Evolutionary conservation across 2,113 vertebrate genomes (phyloP).

Genomic region (Hymenochirus boettgeri): DNA sequence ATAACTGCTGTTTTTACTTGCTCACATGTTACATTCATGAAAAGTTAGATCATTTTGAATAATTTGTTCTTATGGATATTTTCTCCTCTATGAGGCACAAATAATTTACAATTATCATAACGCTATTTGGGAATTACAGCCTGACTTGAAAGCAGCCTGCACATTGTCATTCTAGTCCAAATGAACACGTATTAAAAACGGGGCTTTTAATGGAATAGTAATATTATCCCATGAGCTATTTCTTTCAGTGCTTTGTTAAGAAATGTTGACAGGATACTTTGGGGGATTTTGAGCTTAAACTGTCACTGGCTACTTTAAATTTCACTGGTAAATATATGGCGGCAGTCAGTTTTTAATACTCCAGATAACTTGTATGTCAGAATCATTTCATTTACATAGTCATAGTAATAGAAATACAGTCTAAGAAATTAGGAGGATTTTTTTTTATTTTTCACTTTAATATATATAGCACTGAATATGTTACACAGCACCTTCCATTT

Average conservation of each 20-base stretch:
- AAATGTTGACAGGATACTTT: conserved; percentile 22
- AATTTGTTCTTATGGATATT: neutral
- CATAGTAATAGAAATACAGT: conserved; percentile 22
- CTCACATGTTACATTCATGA: neutral
- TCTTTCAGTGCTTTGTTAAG: conserved; percentile 17
- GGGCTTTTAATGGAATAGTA: conserved; percentile 16
- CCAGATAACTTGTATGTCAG: conserved; percentile 24
- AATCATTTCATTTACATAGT: conserved; percentile 29
- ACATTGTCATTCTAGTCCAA: neutral
- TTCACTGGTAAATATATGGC: conserved; percentile 30
- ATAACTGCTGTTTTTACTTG: neutral
- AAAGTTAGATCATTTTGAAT: neutral
- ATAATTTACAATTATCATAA: neutral
- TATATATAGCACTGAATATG: no score
- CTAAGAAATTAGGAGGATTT: conserved; percentile 17
- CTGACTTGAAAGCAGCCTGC: neutral
- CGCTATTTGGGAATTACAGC: neutral
- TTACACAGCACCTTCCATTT: no score
- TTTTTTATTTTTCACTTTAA: no score
- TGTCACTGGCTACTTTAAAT: conserved; percentile 31
- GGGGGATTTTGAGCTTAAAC: conserved; percentile 30
- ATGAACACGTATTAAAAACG: conserved; percentile 10
- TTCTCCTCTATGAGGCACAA: neutral
- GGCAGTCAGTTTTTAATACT: conserved; percentile 28
- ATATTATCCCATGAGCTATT: conserved; percentile 33